Percentiles rank a stretch among this genome's conserved stretches.
phyloP scores from a whole-genome alignment of 2,113 vertebrate genomes.

The Vulpes lagopus region DNA sequence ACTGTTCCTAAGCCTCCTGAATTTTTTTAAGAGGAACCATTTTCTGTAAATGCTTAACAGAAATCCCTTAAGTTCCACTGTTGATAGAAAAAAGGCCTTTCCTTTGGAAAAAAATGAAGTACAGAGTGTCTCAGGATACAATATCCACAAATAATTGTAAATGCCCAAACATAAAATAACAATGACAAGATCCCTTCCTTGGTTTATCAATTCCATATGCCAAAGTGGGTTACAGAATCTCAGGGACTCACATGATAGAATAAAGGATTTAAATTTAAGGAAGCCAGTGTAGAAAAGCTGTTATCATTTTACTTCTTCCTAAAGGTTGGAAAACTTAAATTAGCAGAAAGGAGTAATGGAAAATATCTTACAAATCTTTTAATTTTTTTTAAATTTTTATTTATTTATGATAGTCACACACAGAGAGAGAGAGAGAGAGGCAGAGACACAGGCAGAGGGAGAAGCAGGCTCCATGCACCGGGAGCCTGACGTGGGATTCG shows the following conservation, averaged over 20 bases:
- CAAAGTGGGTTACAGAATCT: constrained; percentile 6
- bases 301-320: not conserved
- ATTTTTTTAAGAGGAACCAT: not conserved
- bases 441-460: too few relatives aligned
- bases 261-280: not conserved
- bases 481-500: too few relatives aligned
- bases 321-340: not conserved
- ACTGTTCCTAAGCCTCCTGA: not conserved
- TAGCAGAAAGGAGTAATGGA: not conserved
- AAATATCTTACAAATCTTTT: not conserved
- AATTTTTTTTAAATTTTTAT: not conserved
- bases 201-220: constrained; percentile 28
- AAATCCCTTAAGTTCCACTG: constrained; percentile 40
- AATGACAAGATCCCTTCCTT: constrained; percentile 33
- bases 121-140: not conserved
- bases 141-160: constrained; percentile 28
- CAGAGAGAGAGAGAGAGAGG: too few relatives aligned
- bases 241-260: not conserved
- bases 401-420: too few relatives aligned
- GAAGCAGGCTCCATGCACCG: too few relatives aligned
- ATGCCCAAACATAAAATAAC: constrained; percentile 7
- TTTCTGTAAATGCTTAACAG: constrained; percentile 41
- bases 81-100: not conserved
- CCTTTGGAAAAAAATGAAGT: constrained; percentile 50
- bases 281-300: constrained; percentile 1